Base-by-base conservation (phyloP, 2,797 vertebrate species). In the Acanthiza pusilla region DNA sequence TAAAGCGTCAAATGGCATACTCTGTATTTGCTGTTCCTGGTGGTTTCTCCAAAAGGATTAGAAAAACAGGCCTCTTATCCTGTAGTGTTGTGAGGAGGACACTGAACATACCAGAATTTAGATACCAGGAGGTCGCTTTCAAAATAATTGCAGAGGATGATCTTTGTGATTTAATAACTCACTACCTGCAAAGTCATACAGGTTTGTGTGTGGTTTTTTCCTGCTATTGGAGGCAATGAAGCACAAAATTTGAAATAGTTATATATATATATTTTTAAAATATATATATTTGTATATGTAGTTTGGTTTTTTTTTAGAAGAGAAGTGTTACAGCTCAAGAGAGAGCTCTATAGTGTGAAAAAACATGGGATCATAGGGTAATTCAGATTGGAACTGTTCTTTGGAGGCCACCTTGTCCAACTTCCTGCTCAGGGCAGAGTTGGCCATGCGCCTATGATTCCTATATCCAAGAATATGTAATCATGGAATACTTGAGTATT, bases 151-250 rank as follows among this genome's bases (percentile, higher is more conserved):
- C 11, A 36, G 62, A 66, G 45, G 16, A 40, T 79, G 57, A 67
- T 78, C 19, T 85, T 58, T 87, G 18, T 58, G 73, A 40, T 66
- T 73, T 79, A 70, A 22, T 72, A 60, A 45, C 10, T 81, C 0
- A 0, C 23, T 83, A 9, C 54, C 23, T 88, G 26, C 8, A 10
- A 21, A 65, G 32, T 58, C 1, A 3, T 34, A 7, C 1, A 38
- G n/a, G 30, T 73, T 34, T 58, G 15, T n/a, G 7, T 38, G 19
- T 32, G 13, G 17, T 5, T 51, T 77, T 57, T 75, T 30, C 16
- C 17, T 95, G 43, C 32, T 57, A 0, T 30, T 84, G 32, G 55
- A 57, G 21, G 19, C 12, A 72, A 8, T 16, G 22, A 63, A 81
- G 30, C 17, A 29, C 22, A 62, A 50, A 77, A 34, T 23, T 81